Percentiles rank a stretch among this genome's conserved stretches.
Conservation (phyloP, 2,113 vertebrate species). For the Albula goreensis region DNA sequence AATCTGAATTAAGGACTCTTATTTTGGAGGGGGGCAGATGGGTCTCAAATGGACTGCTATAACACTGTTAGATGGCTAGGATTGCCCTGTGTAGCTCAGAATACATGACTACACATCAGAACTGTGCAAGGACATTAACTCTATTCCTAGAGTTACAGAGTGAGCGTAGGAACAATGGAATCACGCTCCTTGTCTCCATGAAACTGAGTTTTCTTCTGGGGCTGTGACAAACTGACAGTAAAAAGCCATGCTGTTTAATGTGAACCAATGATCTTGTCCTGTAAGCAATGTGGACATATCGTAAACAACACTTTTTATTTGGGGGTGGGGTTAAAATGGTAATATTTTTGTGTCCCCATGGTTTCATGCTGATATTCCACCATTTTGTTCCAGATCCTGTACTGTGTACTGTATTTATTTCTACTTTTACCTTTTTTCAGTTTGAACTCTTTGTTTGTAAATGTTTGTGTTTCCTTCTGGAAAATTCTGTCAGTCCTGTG, state of each 20-base stretch:
- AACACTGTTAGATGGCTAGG: neutral
- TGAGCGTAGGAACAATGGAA: neutral
- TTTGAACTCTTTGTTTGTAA: neutral
- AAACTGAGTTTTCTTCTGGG: neutral
- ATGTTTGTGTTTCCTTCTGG: neutral
- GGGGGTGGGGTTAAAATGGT: neutral
- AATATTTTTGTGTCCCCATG: neutral
- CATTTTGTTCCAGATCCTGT: neutral
- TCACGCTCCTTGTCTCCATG: neutral
- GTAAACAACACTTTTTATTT: neutral
- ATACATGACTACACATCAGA: neutral
- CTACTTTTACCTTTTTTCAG: neutral
- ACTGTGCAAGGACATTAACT: neutral
- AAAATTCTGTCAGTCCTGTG: constrained; percentile 5
- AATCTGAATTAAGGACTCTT: constrained; percentile 24
- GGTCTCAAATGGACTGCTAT: neutral
- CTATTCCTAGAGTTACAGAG: neutral
- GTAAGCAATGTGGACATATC: neutral
- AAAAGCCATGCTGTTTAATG: neutral
- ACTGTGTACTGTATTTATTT: constrained; percentile 28
- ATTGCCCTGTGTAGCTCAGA: neutral
- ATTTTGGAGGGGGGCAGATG: neutral
- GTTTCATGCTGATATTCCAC: neutral
- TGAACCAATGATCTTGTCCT: neutral
- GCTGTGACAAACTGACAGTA: neutral